A percentile compares a stretch with the other conserved stretches of the same genome.
These are phyloP conservation scores for Serilophus lunatus DNA, from an alignment of 2,113 vertebrate species.

Conservation along the genomic window DNA sequence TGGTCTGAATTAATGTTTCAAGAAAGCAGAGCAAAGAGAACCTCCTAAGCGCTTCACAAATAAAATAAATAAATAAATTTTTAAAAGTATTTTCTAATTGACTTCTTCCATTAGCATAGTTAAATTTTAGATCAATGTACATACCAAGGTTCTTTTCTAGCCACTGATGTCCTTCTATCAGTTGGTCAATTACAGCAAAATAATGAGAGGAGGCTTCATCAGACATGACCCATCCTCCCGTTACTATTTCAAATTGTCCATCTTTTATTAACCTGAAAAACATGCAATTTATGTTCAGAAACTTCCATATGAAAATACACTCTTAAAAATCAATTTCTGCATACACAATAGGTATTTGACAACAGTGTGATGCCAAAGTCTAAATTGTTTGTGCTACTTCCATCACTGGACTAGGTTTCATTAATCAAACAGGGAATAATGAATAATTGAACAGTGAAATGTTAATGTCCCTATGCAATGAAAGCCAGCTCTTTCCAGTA, in stretches of 20 bases:
- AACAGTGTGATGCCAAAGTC: not conserved
- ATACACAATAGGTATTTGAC: not conserved
- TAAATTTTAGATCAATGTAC: not conserved
- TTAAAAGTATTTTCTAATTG: not conserved
- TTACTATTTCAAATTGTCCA: conserved; percentile 90
- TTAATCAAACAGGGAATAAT: not conserved
- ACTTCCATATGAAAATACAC: not conserved
- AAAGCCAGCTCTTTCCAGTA: not conserved
- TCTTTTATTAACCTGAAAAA: conserved; percentile 80
- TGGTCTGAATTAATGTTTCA: not conserved
- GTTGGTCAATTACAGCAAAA: conserved; percentile 87
- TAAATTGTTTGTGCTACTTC: not conserved
- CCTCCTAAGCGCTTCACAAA: not conserved
- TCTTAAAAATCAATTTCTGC: not conserved
- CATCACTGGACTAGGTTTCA: not conserved
- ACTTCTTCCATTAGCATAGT: not conserved
- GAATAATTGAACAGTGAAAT: not conserved
- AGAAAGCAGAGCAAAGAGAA: not conserved
- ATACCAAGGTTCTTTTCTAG: conserved; percentile 86
- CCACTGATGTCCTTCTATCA: conserved; percentile 95
- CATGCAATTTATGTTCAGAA: not conserved
- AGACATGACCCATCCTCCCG: conserved; percentile 95
- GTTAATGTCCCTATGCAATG: not conserved
- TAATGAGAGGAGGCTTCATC: conserved; percentile 91
- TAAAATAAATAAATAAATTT: not conserved